Evolutionary conservation across 1,140 invertebrate genomes (phyloP).

Genomic region (Drosophila varians): DNA sequence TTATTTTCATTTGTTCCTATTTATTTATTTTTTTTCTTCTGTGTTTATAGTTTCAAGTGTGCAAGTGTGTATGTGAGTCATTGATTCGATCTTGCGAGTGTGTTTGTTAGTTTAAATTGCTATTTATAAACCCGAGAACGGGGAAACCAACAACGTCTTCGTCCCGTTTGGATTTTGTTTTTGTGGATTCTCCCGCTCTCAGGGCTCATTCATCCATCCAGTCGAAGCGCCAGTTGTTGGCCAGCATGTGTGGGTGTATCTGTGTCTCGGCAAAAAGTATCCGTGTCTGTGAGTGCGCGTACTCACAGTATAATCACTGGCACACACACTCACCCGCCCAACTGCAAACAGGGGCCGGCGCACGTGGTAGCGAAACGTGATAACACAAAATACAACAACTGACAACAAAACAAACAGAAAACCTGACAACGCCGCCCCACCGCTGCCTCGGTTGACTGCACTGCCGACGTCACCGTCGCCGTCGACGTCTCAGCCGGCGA

Average conservation of each 20-base stretch:
- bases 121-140: constrained; percentile 65
- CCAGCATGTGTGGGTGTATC: constrained; percentile 4
- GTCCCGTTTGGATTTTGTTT: constrained; percentile 40
- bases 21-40: constrained; percentile 6
- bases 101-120: constrained; percentile 46
- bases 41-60: constrained; percentile 15
- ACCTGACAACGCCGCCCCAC: constrained; percentile 59
- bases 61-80: constrained; percentile 25
- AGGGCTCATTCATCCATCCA: constrained; percentile 64
- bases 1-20: constrained; percentile 34
- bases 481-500: not conserved
- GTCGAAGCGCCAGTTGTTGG: constrained; percentile 40
- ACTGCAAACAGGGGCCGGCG: constrained; percentile 40
- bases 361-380: constrained; percentile 83
- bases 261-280: not conserved
- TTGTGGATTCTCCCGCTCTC: constrained; percentile 35
- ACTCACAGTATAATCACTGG: constrained; percentile 8
- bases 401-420: constrained; percentile 81
- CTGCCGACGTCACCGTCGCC: not conserved
- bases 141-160: constrained; percentile 27
- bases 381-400: constrained; percentile 74
- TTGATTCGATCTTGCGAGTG: constrained; percentile 19
- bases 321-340: constrained; percentile 10
- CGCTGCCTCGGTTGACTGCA: constrained; percentile 18
- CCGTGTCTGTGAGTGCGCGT: constrained; percentile 5